Percentiles rank a stretch among this genome's conserved stretches.
These are phyloP conservation scores for Psittacula derbiana DNA, from an alignment of 2,797 vertebrate genomes.

Conservation along the genomic window DNA sequence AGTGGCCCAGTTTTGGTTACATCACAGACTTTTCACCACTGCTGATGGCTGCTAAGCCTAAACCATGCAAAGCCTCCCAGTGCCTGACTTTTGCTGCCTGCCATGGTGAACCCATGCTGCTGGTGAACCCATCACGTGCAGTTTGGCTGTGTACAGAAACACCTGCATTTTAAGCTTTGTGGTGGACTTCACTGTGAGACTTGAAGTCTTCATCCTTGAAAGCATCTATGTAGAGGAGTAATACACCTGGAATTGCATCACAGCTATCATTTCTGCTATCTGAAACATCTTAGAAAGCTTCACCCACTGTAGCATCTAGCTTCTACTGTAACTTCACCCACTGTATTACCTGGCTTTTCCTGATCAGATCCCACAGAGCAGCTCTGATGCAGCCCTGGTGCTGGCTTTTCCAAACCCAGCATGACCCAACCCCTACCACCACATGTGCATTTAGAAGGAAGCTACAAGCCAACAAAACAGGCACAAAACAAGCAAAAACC, in stretches of 20 bases:
- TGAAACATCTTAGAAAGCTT: not conserved
- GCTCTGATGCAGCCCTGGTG: not conserved
- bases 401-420: not conserved
- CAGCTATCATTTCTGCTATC: accelerated
- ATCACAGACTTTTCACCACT: not conserved
- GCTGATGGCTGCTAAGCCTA: not conserved
- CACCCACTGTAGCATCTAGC: not conserved
- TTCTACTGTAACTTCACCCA: not conserved
- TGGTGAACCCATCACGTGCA: accelerated
- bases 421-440: not conserved
- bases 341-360: not conserved
- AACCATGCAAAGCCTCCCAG: not conserved
- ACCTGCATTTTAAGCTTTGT: not conserved
- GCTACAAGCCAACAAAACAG: not conserved
- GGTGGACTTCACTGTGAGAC: not conserved
- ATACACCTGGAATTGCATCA: not conserved
- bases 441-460: not conserved
- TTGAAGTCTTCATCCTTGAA: not conserved
- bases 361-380: not conserved
- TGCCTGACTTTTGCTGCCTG: not conserved
- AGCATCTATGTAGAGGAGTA: not conserved
- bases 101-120: not conserved
- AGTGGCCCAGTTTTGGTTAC: not conserved
- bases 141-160: not conserved
- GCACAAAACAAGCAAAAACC: not conserved